Evolutionary conservation across 64 coral and sea anemone species (phyloP).

Genomic region (Platygyra sinensis): DNA sequence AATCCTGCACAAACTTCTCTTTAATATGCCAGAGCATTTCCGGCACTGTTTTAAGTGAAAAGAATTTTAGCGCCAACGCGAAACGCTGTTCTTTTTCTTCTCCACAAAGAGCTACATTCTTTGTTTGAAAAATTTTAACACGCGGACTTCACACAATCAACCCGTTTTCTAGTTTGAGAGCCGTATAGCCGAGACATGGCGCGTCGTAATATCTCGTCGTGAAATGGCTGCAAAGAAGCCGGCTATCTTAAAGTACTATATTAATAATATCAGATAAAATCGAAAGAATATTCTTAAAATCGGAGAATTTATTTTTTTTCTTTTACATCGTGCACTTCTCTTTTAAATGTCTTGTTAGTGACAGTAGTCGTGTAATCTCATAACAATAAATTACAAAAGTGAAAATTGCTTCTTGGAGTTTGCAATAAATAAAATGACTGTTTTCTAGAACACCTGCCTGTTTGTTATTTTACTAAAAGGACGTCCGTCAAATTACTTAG

Average conservation of each 20-base stretch:
- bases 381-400: not conserved
- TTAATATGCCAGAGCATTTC: constrained; percentile 31
- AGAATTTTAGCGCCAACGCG: not conserved
- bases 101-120: constrained; percentile 7
- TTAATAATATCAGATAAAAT: constrained; percentile 17
- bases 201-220: constrained; percentile 4
- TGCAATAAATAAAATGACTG: constrained; percentile 33
- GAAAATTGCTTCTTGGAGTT: constrained; percentile 6
- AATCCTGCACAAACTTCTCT: not conserved
- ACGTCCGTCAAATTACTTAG: constrained; percentile 1
- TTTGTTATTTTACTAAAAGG: constrained; percentile 4
- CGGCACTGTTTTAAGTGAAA: not conserved
- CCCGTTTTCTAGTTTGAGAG: not conserved
- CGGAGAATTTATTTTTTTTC: not conserved
- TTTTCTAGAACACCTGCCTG: constrained; percentile 28
- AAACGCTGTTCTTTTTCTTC: not conserved
- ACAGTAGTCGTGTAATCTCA: not conserved
- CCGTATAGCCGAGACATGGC: not conserved
- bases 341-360: not conserved
- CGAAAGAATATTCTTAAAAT: not conserved
- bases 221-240: not conserved
- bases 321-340: not conserved
- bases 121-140: constrained; percentile 21
- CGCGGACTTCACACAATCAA: no score
- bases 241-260: not conserved